These are phyloP conservation scores for Geotrypetes seraphini DNA, from an alignment of 2,797 vertebrate species.

Conservation along the genomic window DNA sequence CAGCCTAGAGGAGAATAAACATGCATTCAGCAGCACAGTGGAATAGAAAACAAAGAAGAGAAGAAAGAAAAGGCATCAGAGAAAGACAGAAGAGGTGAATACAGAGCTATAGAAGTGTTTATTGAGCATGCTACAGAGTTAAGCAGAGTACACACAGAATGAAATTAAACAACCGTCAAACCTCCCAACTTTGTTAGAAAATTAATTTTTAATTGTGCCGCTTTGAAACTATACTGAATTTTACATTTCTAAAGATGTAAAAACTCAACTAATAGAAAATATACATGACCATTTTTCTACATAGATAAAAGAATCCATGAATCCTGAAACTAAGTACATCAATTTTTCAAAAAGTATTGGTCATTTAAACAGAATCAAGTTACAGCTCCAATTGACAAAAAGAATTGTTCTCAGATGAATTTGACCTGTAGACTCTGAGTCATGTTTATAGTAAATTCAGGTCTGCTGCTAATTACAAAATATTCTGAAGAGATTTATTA, in stretches of 20 bases:
- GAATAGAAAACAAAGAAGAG: slow-evolving; percentile 58
- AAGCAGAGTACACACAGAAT: slow-evolving; percentile 76
- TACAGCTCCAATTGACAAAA: slow-evolving; percentile 55
- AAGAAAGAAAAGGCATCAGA: slow-evolving; percentile 73
- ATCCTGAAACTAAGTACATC: slow-evolving; percentile 65
- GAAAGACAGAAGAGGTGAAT: slow-evolving; percentile 76
- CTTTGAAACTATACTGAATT: slow-evolving; percentile 78
- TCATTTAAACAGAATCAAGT: slow-evolving; percentile 61
- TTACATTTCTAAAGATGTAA: slow-evolving; percentile 83
- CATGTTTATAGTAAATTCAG: slow-evolving; percentile 72
- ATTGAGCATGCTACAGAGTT: slow-evolving; percentile 97
- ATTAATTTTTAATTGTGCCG: slow-evolving; percentile 89
- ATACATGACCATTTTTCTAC: slow-evolving; percentile 67
- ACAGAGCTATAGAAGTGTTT: slow-evolving; percentile 90
- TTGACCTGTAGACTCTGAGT: slow-evolving; percentile 68
- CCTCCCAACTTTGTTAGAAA: slow-evolving; percentile 82
- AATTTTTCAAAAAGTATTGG: slow-evolving; percentile 68
- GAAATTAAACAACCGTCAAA: slow-evolving; percentile 78
- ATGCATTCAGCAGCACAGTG: slow-evolving; percentile 67
- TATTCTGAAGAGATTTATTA: slow-evolving; percentile 73
- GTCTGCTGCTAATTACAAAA: slow-evolving; percentile 71
- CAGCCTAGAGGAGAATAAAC: slow-evolving; percentile 71
- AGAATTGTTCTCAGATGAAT: slow-evolving; percentile 58
- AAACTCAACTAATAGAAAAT: slow-evolving; percentile 84
- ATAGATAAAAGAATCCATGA: slow-evolving; percentile 70